Evolutionary conservation across 1,140 invertebrate genomes (phyloP).

Genomic region (Centruroides vittatus): DNA sequence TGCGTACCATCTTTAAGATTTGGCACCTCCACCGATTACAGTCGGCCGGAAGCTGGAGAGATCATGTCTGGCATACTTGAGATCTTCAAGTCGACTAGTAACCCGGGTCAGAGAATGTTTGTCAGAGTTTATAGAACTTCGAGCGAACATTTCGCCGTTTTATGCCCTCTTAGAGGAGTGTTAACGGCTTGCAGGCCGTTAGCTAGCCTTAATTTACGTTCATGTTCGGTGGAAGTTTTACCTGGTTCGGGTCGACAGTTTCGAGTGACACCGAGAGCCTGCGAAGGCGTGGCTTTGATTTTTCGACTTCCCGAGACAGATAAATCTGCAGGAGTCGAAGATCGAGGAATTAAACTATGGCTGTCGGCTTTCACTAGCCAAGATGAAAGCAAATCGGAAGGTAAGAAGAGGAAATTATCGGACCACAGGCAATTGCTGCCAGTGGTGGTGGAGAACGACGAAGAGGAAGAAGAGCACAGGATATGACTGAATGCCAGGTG

Average conservation of each 20-base stretch:
- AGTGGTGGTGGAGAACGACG: conserved; percentile 8
- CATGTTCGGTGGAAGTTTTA: conserved; percentile 8
- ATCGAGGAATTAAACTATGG: conserved; percentile 4
- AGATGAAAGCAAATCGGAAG: not conserved
- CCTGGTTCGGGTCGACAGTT: not conserved
- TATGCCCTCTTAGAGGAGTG: conserved; percentile 10
- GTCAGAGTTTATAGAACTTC: conserved; percentile 12
- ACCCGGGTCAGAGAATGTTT: conserved; percentile 8
- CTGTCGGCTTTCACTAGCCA: conserved; percentile 3
- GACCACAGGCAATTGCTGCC: conserved; percentile 10
- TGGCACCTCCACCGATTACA: conserved; percentile 1
- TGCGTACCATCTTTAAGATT: conserved; percentile 7
- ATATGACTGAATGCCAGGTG: too few relatives aligned
- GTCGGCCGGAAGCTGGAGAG: conserved; percentile 4
- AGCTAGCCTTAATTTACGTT: conserved; percentile 12
- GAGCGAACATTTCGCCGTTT: conserved; percentile 15
- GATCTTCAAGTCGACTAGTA: not conserved
- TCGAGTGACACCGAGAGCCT: conserved; percentile 5
- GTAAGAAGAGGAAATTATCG: conserved; percentile 8
- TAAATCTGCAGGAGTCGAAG: not conserved
- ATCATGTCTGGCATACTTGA: conserved; percentile 13
- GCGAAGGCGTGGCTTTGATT: conserved; percentile 10
- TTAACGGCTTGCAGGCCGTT: conserved; percentile 9
- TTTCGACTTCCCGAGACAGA: conserved; percentile 5
- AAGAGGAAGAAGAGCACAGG: not conserved